Base-by-base conservation (phyloP, 2,113 vertebrate species). In the Hiodon tergisus region DNA sequence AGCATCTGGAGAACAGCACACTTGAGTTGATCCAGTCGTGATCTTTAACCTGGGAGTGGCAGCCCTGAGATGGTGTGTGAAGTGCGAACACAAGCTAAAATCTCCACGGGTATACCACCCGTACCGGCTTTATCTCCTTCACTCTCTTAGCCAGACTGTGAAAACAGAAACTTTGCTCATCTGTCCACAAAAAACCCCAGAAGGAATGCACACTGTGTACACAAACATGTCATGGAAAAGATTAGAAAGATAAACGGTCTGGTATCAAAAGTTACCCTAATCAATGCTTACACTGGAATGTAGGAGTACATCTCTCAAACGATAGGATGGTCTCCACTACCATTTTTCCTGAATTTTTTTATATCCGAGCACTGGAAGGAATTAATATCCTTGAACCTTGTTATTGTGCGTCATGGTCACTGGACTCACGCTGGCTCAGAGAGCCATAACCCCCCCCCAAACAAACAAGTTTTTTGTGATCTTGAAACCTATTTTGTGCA, bases 151-250 rank as follows among this genome's bases (percentile, higher is more conserved):
- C 16, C 57, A 6, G 63, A 78, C 79, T 78, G 71, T n/a, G 60
- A 69, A 53, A 67, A 69, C 61, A 31, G 31, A n/a, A 54, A 75
- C 51, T 82, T 2, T 0, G 80, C 80, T 82, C 50, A 13, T 63
- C 78, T 81, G 71, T 77, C 58, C 52, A 59, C 11, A 72, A 14
- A 31, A 14, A 54, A 66, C 10, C n/a, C 17, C 72, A 67, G 17
- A 8, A 80, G 83, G 84, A 88, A 87, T 88, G 85, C 80, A 76
- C 73, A 75, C 81, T 87, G 85, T 88, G 83, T 67, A 82, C 80
- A 74, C 77, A 88, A 86, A 74, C 85, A 86, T 46, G 53, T 78
- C 77, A 73, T 76, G 57, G 71, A 14, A 66, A 76, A 68, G 86
- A 89, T 86, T 87, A 85, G 75, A 67, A 79, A 79, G 55, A 6